Evolutionary conservation across 92 coral and sea anemone genomes (phyloP).

Genomic region (Porites evermanni): DNA sequence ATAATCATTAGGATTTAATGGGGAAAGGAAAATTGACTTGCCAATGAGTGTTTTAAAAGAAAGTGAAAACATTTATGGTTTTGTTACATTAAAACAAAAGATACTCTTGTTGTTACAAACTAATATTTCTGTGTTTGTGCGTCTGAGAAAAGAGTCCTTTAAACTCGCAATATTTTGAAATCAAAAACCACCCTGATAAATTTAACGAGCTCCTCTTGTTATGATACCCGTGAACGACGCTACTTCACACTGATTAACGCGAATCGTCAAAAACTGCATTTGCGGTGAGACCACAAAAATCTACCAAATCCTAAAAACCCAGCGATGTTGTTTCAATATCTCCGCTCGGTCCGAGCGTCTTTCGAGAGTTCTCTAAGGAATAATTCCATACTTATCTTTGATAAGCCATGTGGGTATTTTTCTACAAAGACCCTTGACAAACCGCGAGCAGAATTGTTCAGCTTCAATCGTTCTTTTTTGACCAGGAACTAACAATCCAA

Average conservation of each 20-base stretch:
- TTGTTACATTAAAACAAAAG: background rate
- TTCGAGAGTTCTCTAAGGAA: background rate
- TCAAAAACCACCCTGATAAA: background rate
- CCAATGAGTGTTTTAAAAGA: background rate
- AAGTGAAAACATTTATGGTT: no score
- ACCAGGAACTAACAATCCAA: no score
- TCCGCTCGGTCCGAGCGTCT: no score
- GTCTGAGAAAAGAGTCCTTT: background rate
- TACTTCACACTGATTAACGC: background rate
- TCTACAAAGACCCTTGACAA: no score
- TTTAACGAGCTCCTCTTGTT: background rate
- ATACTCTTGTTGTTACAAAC: background rate
- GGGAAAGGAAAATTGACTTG: background rate
- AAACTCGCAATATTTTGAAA: constrained; percentile 1
- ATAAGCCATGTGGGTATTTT: background rate
- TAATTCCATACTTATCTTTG: background rate
- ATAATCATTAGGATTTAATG: background rate
- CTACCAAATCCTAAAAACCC: background rate
- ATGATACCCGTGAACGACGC: constrained; percentile 20
- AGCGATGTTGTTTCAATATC: no score
- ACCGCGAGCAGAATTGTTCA: no score
- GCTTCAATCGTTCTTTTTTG: no score
- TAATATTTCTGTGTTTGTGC: background rate
- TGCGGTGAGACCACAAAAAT: background rate
- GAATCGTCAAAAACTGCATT: background rate